A percentile compares a stretch with the other conserved stretches of the same genome.
Conservation (phyloP, 1,140 invertebrate species). For the Zaprionus camerounensis region DNA sequence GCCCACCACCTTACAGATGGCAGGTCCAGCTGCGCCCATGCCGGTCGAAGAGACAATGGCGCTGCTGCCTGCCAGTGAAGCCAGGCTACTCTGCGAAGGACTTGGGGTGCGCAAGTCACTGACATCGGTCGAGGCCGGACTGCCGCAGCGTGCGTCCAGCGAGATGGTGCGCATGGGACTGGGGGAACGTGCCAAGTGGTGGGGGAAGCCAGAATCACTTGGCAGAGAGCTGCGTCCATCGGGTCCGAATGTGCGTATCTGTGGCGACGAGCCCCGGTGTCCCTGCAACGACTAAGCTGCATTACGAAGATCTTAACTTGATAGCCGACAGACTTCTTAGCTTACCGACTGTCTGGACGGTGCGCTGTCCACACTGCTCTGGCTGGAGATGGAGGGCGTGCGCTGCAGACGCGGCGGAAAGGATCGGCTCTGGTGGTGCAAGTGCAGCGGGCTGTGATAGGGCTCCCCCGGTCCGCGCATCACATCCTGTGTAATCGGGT, state of each 20-base stretch:
- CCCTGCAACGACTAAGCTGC: conserved; percentile 64
- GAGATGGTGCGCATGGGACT: conserved; percentile 91
- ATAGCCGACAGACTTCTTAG: conserved; percentile 9
- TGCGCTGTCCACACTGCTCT: conserved; percentile 90
- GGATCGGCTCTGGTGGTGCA: conserved; percentile 83
- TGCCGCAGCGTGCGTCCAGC: conserved; percentile 88
- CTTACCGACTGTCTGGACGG: conserved; percentile 88
- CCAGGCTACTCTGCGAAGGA: conserved; percentile 87
- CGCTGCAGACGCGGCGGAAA: conserved; percentile 86
- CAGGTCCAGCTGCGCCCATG: conserved; percentile 75
- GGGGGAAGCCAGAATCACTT: conserved; percentile 73
- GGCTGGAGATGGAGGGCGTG: conserved; percentile 92
- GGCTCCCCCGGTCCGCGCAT: conserved; percentile 75
- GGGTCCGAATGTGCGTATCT: conserved; percentile 90
- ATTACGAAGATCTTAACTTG: not conserved
- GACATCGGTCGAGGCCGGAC: conserved; percentile 84
- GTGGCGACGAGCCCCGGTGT: conserved; percentile 91
- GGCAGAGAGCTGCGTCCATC: conserved; percentile 87
- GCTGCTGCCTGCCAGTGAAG: conserved; percentile 85
- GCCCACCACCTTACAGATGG: conserved; percentile 68
- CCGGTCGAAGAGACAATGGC: conserved; percentile 40
- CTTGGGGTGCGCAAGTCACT: conserved; percentile 82
- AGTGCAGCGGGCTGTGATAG: conserved; percentile 80
- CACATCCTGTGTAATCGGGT: conserved; percentile 73
- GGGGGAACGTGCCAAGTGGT: conserved; percentile 87